Conservation (phyloP, 2,113 vertebrate species). For the Xiphophorus maculatus region DNA sequence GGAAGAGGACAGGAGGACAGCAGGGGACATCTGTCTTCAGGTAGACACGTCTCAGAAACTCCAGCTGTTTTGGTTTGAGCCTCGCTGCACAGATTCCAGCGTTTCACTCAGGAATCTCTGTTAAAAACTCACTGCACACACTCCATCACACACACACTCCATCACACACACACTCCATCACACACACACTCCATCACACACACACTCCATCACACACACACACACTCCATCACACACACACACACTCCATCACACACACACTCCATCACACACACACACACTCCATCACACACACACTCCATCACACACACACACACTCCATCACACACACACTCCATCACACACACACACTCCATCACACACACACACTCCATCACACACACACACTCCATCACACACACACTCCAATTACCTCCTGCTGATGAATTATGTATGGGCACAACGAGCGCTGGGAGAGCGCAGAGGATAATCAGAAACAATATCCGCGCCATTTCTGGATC, state of each 20-base stretch:
- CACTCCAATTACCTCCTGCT: constrained; percentile 76
- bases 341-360: neutral
- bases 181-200: no score
- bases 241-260: no score
- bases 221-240: neutral
- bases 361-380: constrained; percentile 2
- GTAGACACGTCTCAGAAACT: constrained; percentile 32
- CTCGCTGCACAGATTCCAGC: constrained; percentile 23
- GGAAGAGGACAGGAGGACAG: neutral
- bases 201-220: no score
- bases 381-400: neutral
- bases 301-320: no score
- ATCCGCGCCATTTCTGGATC: constrained; percentile 76
- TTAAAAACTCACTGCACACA: constrained; percentile 22
- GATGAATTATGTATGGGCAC: constrained; percentile 82
- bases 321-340: neutral
- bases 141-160: no score
- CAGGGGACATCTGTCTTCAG: neutral
- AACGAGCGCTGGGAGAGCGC: constrained; percentile 73
- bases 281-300: no score
- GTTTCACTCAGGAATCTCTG: constrained; percentile 40
- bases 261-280: no score
- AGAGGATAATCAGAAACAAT: constrained; percentile 71
- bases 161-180: no score
- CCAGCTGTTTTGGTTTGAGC: constrained; percentile 35